Evolutionary conservation across 2,113 vertebrate genomes (phyloP), one percentile per base, ranked within the genome.

Genomic region (Balaenoptera acutorostrata): DNA sequence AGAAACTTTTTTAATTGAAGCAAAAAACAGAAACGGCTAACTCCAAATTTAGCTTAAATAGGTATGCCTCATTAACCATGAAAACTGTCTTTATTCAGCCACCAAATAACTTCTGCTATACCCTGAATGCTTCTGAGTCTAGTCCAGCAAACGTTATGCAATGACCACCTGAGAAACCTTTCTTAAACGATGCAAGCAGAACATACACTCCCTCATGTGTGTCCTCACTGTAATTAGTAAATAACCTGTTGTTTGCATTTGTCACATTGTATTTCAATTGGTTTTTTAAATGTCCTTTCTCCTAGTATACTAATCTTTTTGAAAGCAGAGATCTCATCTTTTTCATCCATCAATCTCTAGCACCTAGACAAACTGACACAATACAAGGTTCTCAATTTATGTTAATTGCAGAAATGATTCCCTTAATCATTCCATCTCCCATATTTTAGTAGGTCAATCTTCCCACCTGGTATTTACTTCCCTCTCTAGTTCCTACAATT

Each of bases 11-110:
- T 63, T 52, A 69, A 96, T 10, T 64, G 36, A 94, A 68, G 46
- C 29, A 68, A 90, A 92, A 71, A 49, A 17, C 69, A 93, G 10
- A 77, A 92, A 68, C 0, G 69, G 25, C 14, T 84, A 59, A 66
- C 77, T 75, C 31, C 29, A 85, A 93, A 93, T 59, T 96, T 82
- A 82, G 31, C n/a, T 64, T 44, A 91, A 88, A 90, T 23, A 86
- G 14, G 21, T 55, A 88, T 52, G 39, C 14, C 6, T 75, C 49
- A 36, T 36, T 66, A 78, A 78, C 41, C 78, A 89, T 49, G 0
- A 84, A 78, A 87, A 96, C 29, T 85, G 29, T 31, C 14, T 21
- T 77, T 63, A 82, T 36, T 80, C 10, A 46, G 23, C 46, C 33
- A 81, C 27, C 72, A 84, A 90, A 63, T 66, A 93, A 86, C 41